Evolutionary conservation across 2,797 vertebrate genomes (phyloP).

Genomic region (Spheniscus humboldti): DNA sequence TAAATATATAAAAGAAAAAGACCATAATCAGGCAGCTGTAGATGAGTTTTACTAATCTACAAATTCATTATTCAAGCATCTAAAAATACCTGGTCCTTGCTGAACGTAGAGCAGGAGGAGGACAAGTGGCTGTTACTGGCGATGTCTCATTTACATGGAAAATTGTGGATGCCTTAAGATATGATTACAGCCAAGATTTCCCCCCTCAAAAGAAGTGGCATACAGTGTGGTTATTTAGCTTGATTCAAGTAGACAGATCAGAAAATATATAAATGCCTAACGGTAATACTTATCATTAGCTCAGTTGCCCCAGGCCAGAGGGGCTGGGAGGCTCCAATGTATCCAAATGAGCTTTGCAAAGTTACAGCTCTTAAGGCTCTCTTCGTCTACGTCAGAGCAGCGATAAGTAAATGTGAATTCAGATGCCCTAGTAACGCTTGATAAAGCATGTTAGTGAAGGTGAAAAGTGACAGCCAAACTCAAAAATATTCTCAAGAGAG

Average conservation of each 20-base stretch:
- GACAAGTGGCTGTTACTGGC: slow-evolving; percentile 5
- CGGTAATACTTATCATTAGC: neutral
- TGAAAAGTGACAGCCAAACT: slow-evolving; percentile 1
- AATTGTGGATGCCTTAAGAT: neutral
- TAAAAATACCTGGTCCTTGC: slow-evolving; percentile 49
- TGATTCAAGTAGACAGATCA: neutral
- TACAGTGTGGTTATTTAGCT: neutral
- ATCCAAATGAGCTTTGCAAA: neutral
- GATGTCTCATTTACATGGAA: neutral
- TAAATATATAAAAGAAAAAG: slow-evolving; percentile 4
- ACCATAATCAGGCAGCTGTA: slow-evolving; percentile 1
- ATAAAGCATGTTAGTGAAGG: slow-evolving; percentile 2
- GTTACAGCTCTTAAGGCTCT: neutral
- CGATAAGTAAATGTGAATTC: neutral
- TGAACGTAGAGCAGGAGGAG: slow-evolving; percentile 3
- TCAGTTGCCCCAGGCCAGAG: neutral
- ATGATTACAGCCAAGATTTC: neutral
- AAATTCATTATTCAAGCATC: slow-evolving; percentile 43
- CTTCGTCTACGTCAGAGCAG: neutral
- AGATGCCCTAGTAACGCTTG: neutral
- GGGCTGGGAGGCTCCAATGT: neutral
- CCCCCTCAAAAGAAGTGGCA: neutral
- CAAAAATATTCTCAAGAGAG: neutral
- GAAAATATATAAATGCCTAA: neutral
- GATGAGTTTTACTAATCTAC: slow-evolving; percentile 37